Base-by-base conservation (phyloP, 2,888 invertebrate species). In the Gastrophysa polygoni region DNA sequence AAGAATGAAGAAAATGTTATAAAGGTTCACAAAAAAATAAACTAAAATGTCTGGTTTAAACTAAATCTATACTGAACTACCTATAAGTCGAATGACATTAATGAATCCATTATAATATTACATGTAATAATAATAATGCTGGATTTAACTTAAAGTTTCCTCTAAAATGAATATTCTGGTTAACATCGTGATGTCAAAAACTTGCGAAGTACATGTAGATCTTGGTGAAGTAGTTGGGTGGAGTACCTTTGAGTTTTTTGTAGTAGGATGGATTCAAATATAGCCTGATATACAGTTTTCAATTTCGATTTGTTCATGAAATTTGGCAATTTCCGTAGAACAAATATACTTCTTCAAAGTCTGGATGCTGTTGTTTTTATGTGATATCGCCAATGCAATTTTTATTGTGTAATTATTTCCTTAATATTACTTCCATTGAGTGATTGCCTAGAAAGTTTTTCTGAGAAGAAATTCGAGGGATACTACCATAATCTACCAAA, bases 251-350 rank as follows among this genome's bases (percentile, higher is more conserved):
- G 44, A 44, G 44, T 1, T 44, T 44, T 44, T 14, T 44, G 44
- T 44, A 44, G 44, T 44, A 44, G 11, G 44, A 44, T 44, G 44
- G 44, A 44, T 44, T 44, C 44, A 44, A 44, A 44, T 14, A 44
- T 7, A 44, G 44, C 44, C 7, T 44, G 44, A 44, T 44, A 44
- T 8, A 44, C 44, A 44, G 14, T 44, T 44, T 46, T 46, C 18
- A 46, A 18, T 16, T 46, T 46, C 16, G 16, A n/a, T 20, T 46
- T 46, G 17, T 32, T 32, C 32, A 32, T 32, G 32, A 32, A 32
- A 11, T 32, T 32, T 32, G 10, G 32, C 32, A 32, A 32, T 32
- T 32, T 32, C 32, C 32, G 32, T 32, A 32, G 8, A 32, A 5
- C 11, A 8, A 32, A 32, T 32, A 32, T 32, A 32, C 32, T 32